Base-by-base conservation (phyloP, 1,140 invertebrate species). In the Trachymyrmex septentrionalis region DNA sequence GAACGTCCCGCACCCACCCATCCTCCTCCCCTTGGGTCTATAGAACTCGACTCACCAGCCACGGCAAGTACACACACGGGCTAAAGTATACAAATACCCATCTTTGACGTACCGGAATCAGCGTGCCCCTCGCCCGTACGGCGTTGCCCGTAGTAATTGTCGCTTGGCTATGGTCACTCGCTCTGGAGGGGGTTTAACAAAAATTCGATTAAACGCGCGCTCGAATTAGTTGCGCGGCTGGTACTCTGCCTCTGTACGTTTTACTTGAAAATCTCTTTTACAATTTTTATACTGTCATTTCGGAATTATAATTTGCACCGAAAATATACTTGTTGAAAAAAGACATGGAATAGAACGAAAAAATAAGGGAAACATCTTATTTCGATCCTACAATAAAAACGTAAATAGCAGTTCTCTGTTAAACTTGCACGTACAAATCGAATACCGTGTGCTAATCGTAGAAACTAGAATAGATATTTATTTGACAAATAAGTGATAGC, bases 51-150 rank as follows among this genome's bases (percentile, higher is more conserved):
- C 55, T 85, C 55, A 80, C 84, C 84, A 73, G 87, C 78, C 90
- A 91, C 85, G 87, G 81, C 88, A 91, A 90, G 89, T 91, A 91
- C 91, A 92, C 91, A 92, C 91, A 92, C 92, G 87, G 67, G 89
- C 86, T 80, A 93, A 91, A 91, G 93, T 92, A 93, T 93, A 93
- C 92, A 92, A 92, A 94, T 93, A 91, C 89, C 91, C 86, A 91
- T 91, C 86, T 91, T 91, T 86, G 87, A 93, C 92, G 89, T 89
- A 87, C 90, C 86, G 82, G 76, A 75, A 78, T 71, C 87, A 85
- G 57, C 81, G 50, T 67, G 12, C 63, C 86, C 61, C 77, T 82
- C 77, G 64, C 76, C 75, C 85, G 66, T 59, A 81, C 82, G 75
- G 59, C 82, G 72, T 85, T 78, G 59, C 82, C 73, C 73, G 73